Base-by-base conservation (phyloP, 2,888 invertebrate genomes). In the Ceriagrion tenellum region DNA sequence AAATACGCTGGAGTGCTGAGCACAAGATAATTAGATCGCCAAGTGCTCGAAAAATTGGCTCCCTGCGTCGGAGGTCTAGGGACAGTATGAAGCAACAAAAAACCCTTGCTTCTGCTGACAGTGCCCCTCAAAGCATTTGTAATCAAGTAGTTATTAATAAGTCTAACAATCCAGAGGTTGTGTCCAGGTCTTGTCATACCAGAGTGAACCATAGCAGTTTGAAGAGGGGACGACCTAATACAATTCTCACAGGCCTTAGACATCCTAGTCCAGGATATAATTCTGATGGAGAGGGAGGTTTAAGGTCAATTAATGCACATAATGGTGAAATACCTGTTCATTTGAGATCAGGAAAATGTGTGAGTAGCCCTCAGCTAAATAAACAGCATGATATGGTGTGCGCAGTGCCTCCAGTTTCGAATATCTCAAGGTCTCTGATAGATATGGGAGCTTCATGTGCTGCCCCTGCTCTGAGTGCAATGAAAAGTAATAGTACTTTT, bases 1-100 rank as follows among this genome's bases (percentile, higher is more conserved):
- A 98, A 96, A 98, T 98, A 95, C 97, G 98, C 95, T 97, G 98
- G 90, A 98, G 98, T 95, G 97, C 97, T 69, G 98, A 98, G 96
- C 97, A 98, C 95, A 98, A 98, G 96, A 97, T 98, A 16, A 98
- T 98, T 95, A 97, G 98, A 96, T 98, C 98, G 0, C 98, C 98
- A 0, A 98, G 98, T 96, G 98, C 98, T 1, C 97, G 98, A 95
- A 98, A 98, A 97, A 98, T 98, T 95, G 98, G 98, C 40, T 98
- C 97, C 18, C 97, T 98, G 96, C 97, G 98, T 96, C 97, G 98
- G 91, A 97, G 98, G 95, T 98, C 98, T 0, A 98, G 98, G 96
- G 98, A 98, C 95, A 96, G 95, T n/a, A 16, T 35, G 20, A 90
- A 90, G 35, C 95, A 88, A 26, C 69, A 90, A 13, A 90, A 90